A percentile compares a stretch with the other conserved stretches of the same genome.
These are phyloP conservation scores for Sebastes iracundus DNA, from an alignment of 2,797 vertebrate genomes.

Conservation along the genomic window DNA sequence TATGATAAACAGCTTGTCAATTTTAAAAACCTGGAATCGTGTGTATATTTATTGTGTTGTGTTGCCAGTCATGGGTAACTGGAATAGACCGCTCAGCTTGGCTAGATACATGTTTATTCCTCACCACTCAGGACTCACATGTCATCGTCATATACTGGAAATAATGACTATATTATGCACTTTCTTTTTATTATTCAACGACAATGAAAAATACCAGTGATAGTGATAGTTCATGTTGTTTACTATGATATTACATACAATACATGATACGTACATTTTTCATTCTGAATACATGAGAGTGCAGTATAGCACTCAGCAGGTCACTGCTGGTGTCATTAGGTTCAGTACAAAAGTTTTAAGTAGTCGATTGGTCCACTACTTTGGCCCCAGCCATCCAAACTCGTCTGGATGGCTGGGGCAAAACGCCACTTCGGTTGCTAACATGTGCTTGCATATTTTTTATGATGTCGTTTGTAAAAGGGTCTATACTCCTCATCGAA, in stretches of 20 bases:
- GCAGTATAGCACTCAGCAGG: not conserved
- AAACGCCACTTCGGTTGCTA: too few species aligned
- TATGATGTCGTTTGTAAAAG: too few species aligned
- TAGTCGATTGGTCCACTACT: not conserved
- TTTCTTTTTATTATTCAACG: too few species aligned
- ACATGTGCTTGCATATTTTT: too few species aligned
- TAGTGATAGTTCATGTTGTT: not conserved
- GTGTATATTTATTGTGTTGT: constrained; percentile 29
- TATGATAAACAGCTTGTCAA: constrained; percentile 37
- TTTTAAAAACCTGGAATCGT: constrained; percentile 21
- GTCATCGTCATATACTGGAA: too few species aligned
- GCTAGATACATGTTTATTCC: not conserved
- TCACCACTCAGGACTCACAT: too few species aligned
- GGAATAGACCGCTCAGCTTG: not conserved
- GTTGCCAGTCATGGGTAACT: constrained; percentile 1
- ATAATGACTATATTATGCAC: too few species aligned
- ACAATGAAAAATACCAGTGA: too few species aligned
- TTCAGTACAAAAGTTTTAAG: not conserved
- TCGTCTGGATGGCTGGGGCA: too few species aligned
- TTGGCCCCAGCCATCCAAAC: not conserved
- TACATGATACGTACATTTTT: not conserved
- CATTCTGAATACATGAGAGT: constrained; percentile 1
- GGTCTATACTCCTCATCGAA: not conserved
- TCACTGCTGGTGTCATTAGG: not conserved
- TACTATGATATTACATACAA: not conserved